Conservation (phyloP, 2,797 vertebrate genomes). For the Enteromius trimaculatus region DNA sequence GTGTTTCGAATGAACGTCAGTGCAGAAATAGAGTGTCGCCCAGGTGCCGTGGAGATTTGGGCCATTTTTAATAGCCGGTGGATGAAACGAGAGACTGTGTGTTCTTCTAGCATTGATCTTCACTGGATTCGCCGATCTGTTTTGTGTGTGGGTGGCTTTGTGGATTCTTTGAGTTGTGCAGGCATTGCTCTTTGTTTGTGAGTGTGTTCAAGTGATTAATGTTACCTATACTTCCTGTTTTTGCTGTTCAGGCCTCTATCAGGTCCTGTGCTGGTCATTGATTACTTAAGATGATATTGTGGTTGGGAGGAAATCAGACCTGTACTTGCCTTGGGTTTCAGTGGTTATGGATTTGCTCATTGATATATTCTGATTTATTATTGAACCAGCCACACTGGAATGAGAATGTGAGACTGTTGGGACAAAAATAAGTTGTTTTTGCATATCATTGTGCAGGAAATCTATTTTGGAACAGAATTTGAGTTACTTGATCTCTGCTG, state of each 20-base stretch:
- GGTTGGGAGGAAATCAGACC: constrained; percentile 20
- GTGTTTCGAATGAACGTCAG: neutral
- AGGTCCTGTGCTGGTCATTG: constrained; percentile 25
- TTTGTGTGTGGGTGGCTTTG: constrained; percentile 52
- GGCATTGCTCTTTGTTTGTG: constrained; percentile 50
- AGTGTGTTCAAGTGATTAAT: constrained; percentile 23
- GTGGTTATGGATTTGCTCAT: neutral
- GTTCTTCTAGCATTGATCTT: constrained; percentile 45
- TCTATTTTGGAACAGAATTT: neutral
- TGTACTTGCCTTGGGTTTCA: constrained; percentile 14
- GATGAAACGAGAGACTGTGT: constrained; percentile 27
- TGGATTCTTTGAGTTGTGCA: constrained; percentile 32
- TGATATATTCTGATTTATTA: neutral
- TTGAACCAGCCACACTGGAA: neutral
- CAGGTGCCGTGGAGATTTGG: constrained; percentile 35
- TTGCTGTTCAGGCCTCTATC: constrained; percentile 18
- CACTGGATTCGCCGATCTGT: constrained; percentile 40
- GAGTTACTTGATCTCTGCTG: neutral
- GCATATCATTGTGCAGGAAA: neutral
- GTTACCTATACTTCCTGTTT: constrained; percentile 10
- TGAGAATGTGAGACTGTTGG: neutral
- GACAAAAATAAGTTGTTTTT: neutral
- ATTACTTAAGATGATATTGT: constrained; percentile 27
- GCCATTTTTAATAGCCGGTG: neutral
- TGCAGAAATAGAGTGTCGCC: constrained; percentile 45